Evolutionary conservation across 2,113 vertebrate species (phyloP).

Genomic region (Charina bottae): DNA sequence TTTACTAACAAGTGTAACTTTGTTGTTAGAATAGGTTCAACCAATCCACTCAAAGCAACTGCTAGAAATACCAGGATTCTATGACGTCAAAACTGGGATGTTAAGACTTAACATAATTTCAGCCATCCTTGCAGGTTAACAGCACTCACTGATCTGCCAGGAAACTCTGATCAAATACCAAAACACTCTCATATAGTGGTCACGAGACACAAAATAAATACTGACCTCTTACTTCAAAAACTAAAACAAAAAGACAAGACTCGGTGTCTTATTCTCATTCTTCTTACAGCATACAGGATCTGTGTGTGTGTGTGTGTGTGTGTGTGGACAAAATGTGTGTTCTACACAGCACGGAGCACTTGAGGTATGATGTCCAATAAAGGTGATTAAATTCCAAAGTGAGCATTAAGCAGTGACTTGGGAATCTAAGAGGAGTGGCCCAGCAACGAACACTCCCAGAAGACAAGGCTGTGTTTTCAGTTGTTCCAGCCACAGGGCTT

Average conservation of each 20-base stretch:
- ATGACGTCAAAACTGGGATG: slow-evolving; percentile 62
- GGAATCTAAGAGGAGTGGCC: slow-evolving; percentile 56
- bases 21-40: slow-evolving; percentile 73
- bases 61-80: slow-evolving; percentile 60
- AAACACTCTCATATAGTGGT: slow-evolving; percentile 76
- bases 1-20: slow-evolving; percentile 63
- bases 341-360: slow-evolving; percentile 72
- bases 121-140: slow-evolving; percentile 53
- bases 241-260: background rate
- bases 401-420: slow-evolving; percentile 66
- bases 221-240: slow-evolving; percentile 64
- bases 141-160: slow-evolving; percentile 60
- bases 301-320: slow-evolving; percentile 28
- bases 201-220: slow-evolving; percentile 79
- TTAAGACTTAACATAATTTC: slow-evolving; percentile 68
- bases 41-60: slow-evolving; percentile 68
- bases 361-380: slow-evolving; percentile 72
- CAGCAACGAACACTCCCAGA: slow-evolving; percentile 50
- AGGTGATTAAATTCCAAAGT: slow-evolving; percentile 73
- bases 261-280: slow-evolving; percentile 59
- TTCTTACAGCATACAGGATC: slow-evolving; percentile 68
- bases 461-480: slow-evolving; percentile 36
- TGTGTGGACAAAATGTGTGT: slow-evolving; percentile 70
- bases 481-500: slow-evolving; percentile 65
- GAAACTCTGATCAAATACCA: slow-evolving; percentile 60